A percentile compares a stretch with the other conserved stretches of the same genome.
These are phyloP conservation scores for human DNA, from an alignment of 2,113 vertebrate species.

Conservation along the genomic window DNA sequence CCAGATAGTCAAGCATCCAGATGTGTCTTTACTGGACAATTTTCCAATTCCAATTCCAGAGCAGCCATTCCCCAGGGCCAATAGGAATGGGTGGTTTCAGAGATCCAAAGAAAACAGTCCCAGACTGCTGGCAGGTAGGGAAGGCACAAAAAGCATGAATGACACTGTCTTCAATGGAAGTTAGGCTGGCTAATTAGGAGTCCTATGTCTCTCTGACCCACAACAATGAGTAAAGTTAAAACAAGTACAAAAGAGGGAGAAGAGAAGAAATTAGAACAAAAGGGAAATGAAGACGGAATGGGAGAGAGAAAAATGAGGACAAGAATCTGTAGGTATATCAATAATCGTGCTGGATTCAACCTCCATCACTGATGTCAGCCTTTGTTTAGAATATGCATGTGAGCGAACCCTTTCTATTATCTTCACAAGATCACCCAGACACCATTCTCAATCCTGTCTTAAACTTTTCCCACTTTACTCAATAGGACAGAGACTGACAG, in stretches of 20 bases:
- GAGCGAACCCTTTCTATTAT: background rate
- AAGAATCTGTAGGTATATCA: background rate
- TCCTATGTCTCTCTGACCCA: background rate
- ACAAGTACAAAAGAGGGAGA: background rate
- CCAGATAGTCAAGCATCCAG: background rate
- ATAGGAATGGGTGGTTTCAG: background rate
- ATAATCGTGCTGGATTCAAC: background rate
- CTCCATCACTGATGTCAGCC: fast-evolving
- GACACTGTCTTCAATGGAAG: fast-evolving
- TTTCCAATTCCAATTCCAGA: background rate
- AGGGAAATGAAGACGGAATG: background rate
- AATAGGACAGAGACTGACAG: background rate
- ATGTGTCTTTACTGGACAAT: background rate
- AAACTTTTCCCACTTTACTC: background rate
- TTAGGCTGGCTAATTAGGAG: background rate
- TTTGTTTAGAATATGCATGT: background rate
- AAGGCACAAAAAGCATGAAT: too few relatives aligned
- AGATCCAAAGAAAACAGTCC: background rate
- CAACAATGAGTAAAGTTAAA: background rate
- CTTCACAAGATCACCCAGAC: background rate
- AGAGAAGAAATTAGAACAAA: background rate
- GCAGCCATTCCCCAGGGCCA: background rate
- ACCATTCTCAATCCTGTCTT: background rate
- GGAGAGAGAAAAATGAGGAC: background rate
- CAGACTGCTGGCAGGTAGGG: background rate